Conservation (phyloP, 2,888 invertebrate species). For the Julus scanicus region DNA sequence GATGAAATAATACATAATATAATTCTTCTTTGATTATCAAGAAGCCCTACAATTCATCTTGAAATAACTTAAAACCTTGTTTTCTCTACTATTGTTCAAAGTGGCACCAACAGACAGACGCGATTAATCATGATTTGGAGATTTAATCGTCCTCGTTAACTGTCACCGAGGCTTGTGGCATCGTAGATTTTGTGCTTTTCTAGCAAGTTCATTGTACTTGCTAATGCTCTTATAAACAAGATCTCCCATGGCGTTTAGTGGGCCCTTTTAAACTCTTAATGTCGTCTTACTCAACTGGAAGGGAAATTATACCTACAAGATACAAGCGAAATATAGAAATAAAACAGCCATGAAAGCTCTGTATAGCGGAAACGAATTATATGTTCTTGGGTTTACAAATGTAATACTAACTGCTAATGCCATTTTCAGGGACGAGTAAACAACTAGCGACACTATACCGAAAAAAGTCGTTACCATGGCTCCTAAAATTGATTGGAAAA, state of each 20-base stretch:
- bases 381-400: neutral
- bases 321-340: neutral
- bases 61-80: neutral
- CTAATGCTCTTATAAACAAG: neutral
- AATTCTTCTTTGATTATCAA: neutral
- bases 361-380: slow-evolving; percentile 1
- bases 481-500: no score
- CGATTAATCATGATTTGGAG: neutral
- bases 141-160: slow-evolving; percentile 1
- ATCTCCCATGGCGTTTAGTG: neutral
- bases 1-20: neutral
- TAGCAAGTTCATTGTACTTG: neutral
- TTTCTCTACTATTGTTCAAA: neutral
- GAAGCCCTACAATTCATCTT: neutral
- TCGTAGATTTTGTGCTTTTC: neutral
- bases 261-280: neutral
- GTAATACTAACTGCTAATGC: neutral
- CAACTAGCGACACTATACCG: neutral
- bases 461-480: neutral
- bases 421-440: neutral
- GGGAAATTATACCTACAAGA: neutral
- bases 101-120: neutral
- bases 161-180: neutral
- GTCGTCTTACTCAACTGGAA: neutral
- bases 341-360: neutral